phyloP scores from a whole-genome alignment of 2,888 invertebrate species.

The Crepidodera aurea region DNA sequence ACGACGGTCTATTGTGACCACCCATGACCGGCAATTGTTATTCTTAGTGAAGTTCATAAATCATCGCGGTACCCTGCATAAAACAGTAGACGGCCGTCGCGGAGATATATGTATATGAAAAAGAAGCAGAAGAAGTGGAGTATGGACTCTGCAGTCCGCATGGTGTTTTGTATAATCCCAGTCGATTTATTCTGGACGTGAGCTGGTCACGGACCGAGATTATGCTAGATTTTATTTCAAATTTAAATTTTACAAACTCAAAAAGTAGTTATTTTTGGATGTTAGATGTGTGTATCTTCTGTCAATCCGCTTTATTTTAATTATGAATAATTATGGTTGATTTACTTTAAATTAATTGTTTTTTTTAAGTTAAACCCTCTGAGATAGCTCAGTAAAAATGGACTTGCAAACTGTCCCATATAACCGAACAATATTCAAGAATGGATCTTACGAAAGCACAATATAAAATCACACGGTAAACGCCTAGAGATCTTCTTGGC shows the following conservation, averaged over 20 bases:
- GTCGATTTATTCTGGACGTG: constrained; percentile 19
- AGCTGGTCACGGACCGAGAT: constrained; percentile 13
- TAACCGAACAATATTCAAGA: no score
- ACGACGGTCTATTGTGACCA: constrained; percentile 36
- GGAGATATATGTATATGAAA: constrained; percentile 18
- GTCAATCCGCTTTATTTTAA: no score
- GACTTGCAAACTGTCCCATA: no score
- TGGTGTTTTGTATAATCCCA: constrained; percentile 15
- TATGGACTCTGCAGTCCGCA: neutral
- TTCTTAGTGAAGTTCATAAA: constrained; percentile 38
- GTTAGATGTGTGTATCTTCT: no score
- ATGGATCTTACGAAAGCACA: no score
- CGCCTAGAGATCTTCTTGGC: no score
- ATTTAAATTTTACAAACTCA: neutral
- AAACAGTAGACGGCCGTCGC: constrained; percentile 33
- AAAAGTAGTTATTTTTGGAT: no score
- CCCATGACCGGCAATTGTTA: constrained; percentile 40
- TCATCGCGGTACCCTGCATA: constrained; percentile 37
- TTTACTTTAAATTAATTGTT: no score
- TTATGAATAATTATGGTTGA: no score
- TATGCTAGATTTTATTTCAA: neutral
- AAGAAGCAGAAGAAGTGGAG: constrained; percentile 4
- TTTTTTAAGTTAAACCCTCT: no score
- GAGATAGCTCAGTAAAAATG: no score
- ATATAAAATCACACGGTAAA: no score